These are phyloP conservation scores for Halcyon smyrnensis DNA, from an alignment of 2,797 vertebrate species.

Conservation along the genomic window DNA sequence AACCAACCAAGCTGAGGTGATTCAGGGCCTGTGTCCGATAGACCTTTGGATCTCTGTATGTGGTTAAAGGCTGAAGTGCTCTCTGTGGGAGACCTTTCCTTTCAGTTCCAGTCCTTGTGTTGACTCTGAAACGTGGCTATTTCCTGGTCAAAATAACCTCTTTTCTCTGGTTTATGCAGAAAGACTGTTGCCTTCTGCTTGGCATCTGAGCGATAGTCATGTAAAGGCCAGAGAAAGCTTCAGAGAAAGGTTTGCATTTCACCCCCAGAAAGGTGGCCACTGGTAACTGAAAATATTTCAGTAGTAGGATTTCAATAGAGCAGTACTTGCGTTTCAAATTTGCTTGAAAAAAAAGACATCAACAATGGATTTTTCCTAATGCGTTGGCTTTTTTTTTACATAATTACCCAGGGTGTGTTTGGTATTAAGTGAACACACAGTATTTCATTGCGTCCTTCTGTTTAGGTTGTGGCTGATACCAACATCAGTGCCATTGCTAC, in stretches of 20 bases:
- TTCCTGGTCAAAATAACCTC: neutral
- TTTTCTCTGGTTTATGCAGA: neutral
- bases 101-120: neutral
- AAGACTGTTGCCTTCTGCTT: neutral
- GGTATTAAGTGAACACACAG: neutral
- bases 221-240: neutral
- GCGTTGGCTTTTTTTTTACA: neutral
- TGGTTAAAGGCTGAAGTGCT: neutral
- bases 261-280: neutral
- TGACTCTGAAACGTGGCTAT: rapidly evolving
- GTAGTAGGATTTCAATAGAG: neutral
- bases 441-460: neutral
- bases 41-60: neutral
- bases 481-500: slow-evolving; percentile 92
- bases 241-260: neutral
- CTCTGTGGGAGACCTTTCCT: neutral
- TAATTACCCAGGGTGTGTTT: neutral
- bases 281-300: neutral
- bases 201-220: no score
- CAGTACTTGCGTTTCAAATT: neutral
- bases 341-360: neutral
- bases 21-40: neutral
- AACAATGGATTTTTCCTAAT: neutral
- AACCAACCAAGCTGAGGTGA: neutral
- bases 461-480: slow-evolving; percentile 92